Evolutionary conservation across 2,113 vertebrate species (phyloP).

Genomic region (Psilopsiagon aymara): DNA sequence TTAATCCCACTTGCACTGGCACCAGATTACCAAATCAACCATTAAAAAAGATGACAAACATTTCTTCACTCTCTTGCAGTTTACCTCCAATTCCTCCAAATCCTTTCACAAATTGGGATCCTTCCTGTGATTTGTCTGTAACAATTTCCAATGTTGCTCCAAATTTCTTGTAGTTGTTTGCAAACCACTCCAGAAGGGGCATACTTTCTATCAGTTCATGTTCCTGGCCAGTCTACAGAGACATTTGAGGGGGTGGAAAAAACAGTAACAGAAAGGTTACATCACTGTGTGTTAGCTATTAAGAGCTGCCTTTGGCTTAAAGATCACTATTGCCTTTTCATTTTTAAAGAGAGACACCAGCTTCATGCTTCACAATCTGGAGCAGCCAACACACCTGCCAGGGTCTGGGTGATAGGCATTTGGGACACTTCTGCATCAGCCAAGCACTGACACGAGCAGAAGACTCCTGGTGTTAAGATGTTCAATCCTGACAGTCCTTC

Average conservation of each 20-base stretch:
- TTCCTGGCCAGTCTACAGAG: conserved; percentile 91
- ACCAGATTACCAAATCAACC: not conserved
- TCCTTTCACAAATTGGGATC: conserved; percentile 99
- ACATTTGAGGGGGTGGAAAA: not conserved
- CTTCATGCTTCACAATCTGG: not conserved
- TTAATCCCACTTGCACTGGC: not conserved
- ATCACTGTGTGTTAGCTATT: not conserved
- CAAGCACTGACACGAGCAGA: not conserved
- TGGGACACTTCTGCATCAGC: not conserved
- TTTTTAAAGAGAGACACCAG: not conserved
- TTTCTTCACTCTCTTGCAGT: not conserved
- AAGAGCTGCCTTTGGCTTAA: not conserved
- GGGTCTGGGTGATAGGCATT: not conserved
- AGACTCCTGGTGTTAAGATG: not conserved
- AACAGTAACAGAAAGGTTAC: not conserved
- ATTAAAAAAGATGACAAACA: not conserved
- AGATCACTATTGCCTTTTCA: not conserved
- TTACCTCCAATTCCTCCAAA: conserved; percentile 99
- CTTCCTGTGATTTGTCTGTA: conserved; percentile 99
- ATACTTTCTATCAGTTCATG: conserved; percentile 98
- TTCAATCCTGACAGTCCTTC: not conserved
- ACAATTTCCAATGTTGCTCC: conserved; percentile 99
- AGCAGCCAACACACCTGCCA: not conserved
- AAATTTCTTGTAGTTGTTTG: conserved; percentile 99
- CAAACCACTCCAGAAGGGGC: conserved; percentile 99